Evolutionary conservation across 2,888 invertebrate genomes (phyloP), one percentile per base, ranked within the genome.

Genomic region (Polydrusus pterygomalis): DNA sequence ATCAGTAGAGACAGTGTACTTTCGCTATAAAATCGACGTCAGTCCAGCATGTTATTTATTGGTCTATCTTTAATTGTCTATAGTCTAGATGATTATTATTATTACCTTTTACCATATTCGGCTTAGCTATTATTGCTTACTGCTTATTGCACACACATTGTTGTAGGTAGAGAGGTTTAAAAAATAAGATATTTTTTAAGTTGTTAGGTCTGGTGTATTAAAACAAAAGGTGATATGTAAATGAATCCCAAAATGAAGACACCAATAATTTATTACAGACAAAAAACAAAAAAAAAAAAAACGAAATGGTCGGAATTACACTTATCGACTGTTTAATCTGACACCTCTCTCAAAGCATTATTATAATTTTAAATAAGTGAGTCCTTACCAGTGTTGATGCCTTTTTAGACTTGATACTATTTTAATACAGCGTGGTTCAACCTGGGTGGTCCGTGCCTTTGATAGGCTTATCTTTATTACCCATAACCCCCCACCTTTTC

Each of bases 401-500:
- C 75, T 75, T 75, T 70, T 75, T 62, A 60, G 67, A 60, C 34
- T 51, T 54, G 70, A 65, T 70, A 71, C 63, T 71, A 63, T 71
- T 71, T 71, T 71, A 63, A 71, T 71, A 71, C 49, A 71, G 71
- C 43, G 71, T 13, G 47, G 40, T 51, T 47, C 64, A 15, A 65
- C 75, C 71, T 75, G 75, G 75, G 75, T 75, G 75, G 75, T 75
- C 75, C 45, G 25, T 47, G 70, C 54, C 65, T 71, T 71, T 68
- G 75, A 71, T 75, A 63, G 60, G 60, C 71, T 75, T 71, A 75
- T 75, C 70, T 71, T n/a, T 71, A 70, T 70, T 75, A 71, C 67
- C 67, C 60, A 67, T 75, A 75, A 71, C 47, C 62, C 34, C 60
- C 75, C 70, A 58, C 47, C 43, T 69, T 74, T 54, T 64, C 63